Base-by-base conservation (phyloP, 2,888 invertebrate genomes). In the Chesias legatella region DNA sequence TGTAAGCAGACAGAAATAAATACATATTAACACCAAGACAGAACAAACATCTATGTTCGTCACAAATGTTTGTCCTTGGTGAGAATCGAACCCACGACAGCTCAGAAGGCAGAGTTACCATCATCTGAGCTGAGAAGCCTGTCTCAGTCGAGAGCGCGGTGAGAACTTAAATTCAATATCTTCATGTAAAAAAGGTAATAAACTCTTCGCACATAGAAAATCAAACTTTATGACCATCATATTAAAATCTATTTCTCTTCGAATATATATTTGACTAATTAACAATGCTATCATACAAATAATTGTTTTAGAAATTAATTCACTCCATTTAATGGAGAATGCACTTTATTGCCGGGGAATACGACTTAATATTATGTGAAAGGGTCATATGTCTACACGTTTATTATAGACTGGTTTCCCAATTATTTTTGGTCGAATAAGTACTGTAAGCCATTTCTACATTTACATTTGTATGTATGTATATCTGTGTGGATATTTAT, bases 231-330 rank as follows among this genome's bases (percentile, higher is more conserved):
- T 35, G n/a, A 25, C n/a, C 7, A 3, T 6, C 23, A 0, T 2
- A 0, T n/a, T 11, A 10, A 28, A 33, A 10, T 25, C 1, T 5
- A 26, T 40, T 39, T 29, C 42, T 10, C 26, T 13, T 29, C 24
- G 20, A 21, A 6, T 26, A 7, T 6, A 6, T 26, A 7, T 6
- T 0, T 1, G n/a, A 23, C n/a, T 52, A 49, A 49, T 50, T 45
- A 44, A 38, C 32, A 33, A 24, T 29, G 36, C 8, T 29, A 36
- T 33, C 26, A 25, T 26, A 20, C 6, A 26, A 43, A 4, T 11
- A 17, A 43, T 45, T 49, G 49, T 52, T 49, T 49, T 42, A 38
- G 21, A 42, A 41, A 43, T 43, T 38, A 45, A 39, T 39, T 24
- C 9, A 26, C 8, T 9, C 13, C 9, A 7, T 24, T 0, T 0